A percentile compares a stretch with the other conserved stretches of the same genome.
phyloP scores from a whole-genome alignment of 2,888 invertebrate genomes.

The Morpho deidamia region DNA sequence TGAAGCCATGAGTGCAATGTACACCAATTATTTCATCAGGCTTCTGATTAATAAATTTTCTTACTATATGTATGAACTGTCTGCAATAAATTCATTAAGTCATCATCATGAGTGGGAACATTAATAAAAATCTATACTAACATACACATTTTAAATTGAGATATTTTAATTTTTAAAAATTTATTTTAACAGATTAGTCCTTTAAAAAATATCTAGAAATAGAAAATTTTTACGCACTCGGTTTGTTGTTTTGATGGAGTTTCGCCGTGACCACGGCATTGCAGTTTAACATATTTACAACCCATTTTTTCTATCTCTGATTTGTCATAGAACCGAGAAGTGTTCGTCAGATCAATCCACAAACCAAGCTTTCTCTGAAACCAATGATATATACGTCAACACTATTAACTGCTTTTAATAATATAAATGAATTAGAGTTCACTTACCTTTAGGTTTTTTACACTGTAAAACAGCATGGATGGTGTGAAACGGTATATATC shows the following conservation, averaged over 20 bases:
- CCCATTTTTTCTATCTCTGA: constrained; percentile 85
- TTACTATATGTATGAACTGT: constrained; percentile 89
- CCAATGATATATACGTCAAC: constrained; percentile 22
- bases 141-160: no score
- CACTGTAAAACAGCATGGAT: constrained; percentile 89
- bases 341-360: constrained; percentile 98
- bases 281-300: constrained; percentile 92
- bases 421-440: constrained; percentile 8
- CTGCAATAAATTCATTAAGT: constrained; percentile 31
- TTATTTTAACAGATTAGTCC: no score
- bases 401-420: constrained; percentile 13
- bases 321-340: constrained; percentile 93
- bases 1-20: constrained; percentile 99
- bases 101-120: no score
- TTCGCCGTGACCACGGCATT: constrained; percentile 95
- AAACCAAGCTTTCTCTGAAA: constrained; percentile 90
- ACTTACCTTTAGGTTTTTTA: constrained; percentile 86
- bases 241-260: constrained; percentile 93
- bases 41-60: constrained; percentile 86
- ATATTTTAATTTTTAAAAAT: no score
- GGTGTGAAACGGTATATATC: constrained; percentile 90
- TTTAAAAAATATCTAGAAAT: no score
- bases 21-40: constrained; percentile 89
- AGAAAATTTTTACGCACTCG: constrained; percentile 36
- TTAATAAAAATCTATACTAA: no score